Percentiles rank a stretch among this genome's conserved stretches.
Conservation (phyloP, 2,888 invertebrate species). For the Orthonevra nobilis region DNA sequence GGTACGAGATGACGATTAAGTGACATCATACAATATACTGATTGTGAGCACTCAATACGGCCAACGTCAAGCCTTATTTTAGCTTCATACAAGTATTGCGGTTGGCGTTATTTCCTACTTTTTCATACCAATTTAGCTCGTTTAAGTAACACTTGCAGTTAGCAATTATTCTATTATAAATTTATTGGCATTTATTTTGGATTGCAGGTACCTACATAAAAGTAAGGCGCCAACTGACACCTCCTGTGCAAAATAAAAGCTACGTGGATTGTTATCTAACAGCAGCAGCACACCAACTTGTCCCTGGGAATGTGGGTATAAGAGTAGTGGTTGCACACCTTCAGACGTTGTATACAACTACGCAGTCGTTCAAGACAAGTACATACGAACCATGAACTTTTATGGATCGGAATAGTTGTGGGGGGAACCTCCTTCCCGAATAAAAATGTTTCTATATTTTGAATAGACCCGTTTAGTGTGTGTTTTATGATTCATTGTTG, state of each 20-base stretch:
- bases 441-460: background rate
- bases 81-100: no score
- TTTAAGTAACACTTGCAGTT: background rate
- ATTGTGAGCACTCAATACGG: no score
- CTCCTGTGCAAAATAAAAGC: constrained; percentile 12
- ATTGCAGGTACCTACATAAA: background rate
- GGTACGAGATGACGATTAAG: constrained; percentile 3
- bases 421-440: background rate
- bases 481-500: background rate
- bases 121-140: background rate
- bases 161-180: background rate
- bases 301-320: constrained; percentile 3
- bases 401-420: constrained; percentile 4
- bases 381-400: constrained; percentile 30
- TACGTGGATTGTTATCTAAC: constrained; percentile 17
- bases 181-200: background rate
- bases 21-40: constrained; percentile 42
- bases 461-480: background rate
- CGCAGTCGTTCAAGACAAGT: constrained; percentile 4
- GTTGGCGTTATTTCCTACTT: constrained; percentile 1
- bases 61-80: no score
- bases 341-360: background rate
- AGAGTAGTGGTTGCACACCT: background rate
- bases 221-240: constrained; percentile 8
- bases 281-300: constrained; percentile 4